Evolutionary conservation across 2,113 vertebrate species (phyloP), one percentile per base, ranked within the genome.

Genomic region (Gallinago paraguaiae): DNA sequence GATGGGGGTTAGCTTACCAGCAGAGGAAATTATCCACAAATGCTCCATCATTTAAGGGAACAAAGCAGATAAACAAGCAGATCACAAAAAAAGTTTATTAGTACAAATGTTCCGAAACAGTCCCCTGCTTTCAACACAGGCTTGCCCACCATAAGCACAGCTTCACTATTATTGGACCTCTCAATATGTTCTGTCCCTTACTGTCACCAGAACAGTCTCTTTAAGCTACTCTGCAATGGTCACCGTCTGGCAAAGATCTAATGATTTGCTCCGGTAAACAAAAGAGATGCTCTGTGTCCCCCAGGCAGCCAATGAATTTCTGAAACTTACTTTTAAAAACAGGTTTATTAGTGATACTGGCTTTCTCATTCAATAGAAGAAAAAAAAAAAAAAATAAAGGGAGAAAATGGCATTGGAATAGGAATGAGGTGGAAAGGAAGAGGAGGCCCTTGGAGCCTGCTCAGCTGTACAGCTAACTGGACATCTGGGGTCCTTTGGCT

Each of bases 1-100:
- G 92, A 94, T 86, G 84, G 82, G 95, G 79, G 78, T 53, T 53
- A 95, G 92, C 61, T 95, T 67, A 96, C 93, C 88, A 88, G 77
- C 3, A 7, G 85, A 79, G 89, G 82, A 95, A 97, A 96, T 89
- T 91, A 90, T 90, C 88, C 84, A 95, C 81, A 78, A 95, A 89
- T 88, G 78, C 41, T 28, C 60, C 79, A 88, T 71, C 77, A 56
- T 94, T 96, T 90, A 64, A 75, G 86, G 50, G 88, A 95, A 95
- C 83, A 80, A 93, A 90, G 79, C 82, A 93, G 81, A 76, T 45
- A 82, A 89, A 95, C 83, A 91, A 88, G 85, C 50, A 37, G 59
- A 92, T 59, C 75, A 96, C 92, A 95, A 92, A 91, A 93, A 37
- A 95, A 92, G 68, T 80, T 84, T 90, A 85, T 87, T 74, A 65